Evolutionary conservation across 1,140 invertebrate species (phyloP), one percentile per base, ranked within the genome.

Genomic region (Dolichoris vasculosae): DNA sequence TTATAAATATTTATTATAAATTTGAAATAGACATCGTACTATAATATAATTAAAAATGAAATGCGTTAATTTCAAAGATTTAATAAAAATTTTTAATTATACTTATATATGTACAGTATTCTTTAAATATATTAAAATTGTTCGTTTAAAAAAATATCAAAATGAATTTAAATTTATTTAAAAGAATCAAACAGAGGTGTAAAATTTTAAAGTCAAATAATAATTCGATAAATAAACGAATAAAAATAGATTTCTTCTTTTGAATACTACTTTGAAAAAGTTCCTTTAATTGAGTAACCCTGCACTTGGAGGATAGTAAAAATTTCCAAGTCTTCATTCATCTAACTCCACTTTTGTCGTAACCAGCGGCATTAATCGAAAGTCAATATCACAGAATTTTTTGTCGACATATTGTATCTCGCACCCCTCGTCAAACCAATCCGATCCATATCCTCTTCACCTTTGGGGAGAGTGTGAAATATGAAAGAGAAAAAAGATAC

Each of bases 331-430:
- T 51, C 48, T 83, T 35, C 23, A 55, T 59, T 83, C 48, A 83
- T 46, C 69, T 9, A 38, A 20, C 35, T 8, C 9, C 20, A 64
- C 40, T 38, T 26, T 40, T 67, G 30, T n/a, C 76, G n/a, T 23
- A 59, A 48, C 43, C 64, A 83, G 7, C 55, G 13, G n/a, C 71
- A 80, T 77, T 85, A 82, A 85, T 85, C 84, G 79, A 85, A 85
- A 85, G 84, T 82, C 84, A 77, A 85, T 85, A 84, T 82, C 84
- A 71, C 40, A 11, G 11, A 13, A 8, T 85, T 85, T 80, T 80
- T 85, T n/a, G 46, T 63, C 43, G 38, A 32, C 46, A 30, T 82
- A 51, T 67, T 30, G 38, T 69, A 32, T 75, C 35, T 55, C 32
- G 67, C 32, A 59, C 46, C 43, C 67, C n/a, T 38, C 32, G 38